Evolutionary conservation across 2,797 vertebrate species (phyloP), one percentile per base, ranked within the genome.

Genomic region (Alauda arvensis): DNA sequence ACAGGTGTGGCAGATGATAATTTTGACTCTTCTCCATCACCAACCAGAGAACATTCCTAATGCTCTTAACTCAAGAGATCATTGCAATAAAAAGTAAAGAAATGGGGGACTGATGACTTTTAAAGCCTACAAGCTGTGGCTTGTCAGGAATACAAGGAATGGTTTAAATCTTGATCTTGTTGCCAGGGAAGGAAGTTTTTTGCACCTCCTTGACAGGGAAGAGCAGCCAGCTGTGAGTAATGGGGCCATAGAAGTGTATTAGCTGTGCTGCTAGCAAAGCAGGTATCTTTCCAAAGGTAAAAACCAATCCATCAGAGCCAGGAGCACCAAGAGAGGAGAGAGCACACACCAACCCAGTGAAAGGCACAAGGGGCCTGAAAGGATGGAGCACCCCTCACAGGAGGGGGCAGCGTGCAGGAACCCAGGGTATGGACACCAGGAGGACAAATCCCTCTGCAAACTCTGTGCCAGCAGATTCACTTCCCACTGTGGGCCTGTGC

Each of bases 161-260:
- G 26, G 85, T 49, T 83, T 79, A 79, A 90, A 90, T 45, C 85
- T 84, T 79, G 34, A 53, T 63, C 57, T 79, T 79, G 24, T 68
- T 70, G 20, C 61, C 77, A 88, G 53, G 24, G 11, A 53, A 60
- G 49, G 49, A 84, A 86, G 43, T 13, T 86, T 91, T 81, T 86
- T 79, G 68, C 78, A 69, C 52, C 24, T 14, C 53, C 19, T 61
- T 85, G 65, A 79, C 78, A 82, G 39, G 45, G 24, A 77, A 39
- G 52, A 82, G 59, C 29, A 88, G 86, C 67, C 75, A 85, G 2
- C 26, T 59, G 59, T 83, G 87, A 92, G 42, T 82, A 85, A 90
- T 46, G n/a, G 34, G 56, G 45, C 69, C 65, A 39, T 0, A 57
- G 82, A 42, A 33, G 12, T 23, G n/a, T 48, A 88, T 79, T 84